These are phyloP conservation scores for Dione juno DNA, from an alignment of 2,888 invertebrate species.

Conservation along the genomic window DNA sequence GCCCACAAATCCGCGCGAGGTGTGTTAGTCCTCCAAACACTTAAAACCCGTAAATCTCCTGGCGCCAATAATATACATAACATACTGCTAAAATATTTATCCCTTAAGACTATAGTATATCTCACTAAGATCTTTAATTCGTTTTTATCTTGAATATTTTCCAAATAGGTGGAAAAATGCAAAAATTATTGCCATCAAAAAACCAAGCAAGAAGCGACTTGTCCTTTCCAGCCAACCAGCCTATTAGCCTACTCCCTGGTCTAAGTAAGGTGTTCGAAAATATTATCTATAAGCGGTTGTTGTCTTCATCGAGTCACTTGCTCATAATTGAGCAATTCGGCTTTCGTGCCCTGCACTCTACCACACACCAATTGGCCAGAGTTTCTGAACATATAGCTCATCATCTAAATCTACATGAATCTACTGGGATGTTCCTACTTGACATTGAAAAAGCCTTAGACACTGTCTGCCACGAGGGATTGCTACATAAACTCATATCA, in stretches of 20 bases:
- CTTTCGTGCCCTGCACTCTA: background rate
- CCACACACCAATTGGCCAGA: background rate
- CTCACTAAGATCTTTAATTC: no score
- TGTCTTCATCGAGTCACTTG: background rate
- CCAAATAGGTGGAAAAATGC: background rate
- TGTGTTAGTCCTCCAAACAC: no score
- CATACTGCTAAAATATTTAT: no score
- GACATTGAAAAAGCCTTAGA: conserved; percentile 2
- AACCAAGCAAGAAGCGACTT: no score
- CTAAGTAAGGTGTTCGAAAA: background rate
- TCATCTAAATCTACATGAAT: background rate
- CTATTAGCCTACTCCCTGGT: background rate
- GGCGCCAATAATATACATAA: background rate
- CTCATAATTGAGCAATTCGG: background rate
- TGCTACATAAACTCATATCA: background rate
- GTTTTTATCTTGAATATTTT: no score
- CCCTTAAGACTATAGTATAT: background rate
- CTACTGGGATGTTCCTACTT: background rate
- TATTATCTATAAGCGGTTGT: background rate
- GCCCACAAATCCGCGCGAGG: no score
- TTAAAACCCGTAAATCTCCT: background rate
- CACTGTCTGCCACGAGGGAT: background rate
- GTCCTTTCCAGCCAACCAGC: background rate
- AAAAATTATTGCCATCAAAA: no score
- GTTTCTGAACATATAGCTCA: background rate